Conservation (phyloP, 2,113 vertebrate genomes). For the Thymallus thymallus region DNA sequence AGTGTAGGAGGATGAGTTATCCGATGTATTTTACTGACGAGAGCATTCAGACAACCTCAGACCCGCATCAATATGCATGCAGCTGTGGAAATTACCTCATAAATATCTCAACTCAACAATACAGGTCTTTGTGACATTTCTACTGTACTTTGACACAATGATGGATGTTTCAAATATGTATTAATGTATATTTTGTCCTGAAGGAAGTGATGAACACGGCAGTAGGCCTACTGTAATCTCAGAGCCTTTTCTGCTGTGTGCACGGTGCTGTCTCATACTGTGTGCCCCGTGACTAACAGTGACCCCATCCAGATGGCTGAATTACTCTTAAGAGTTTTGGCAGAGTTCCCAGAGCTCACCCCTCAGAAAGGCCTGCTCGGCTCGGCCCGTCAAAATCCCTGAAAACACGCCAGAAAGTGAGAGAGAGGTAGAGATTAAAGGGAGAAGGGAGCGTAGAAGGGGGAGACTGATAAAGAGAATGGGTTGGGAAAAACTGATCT, state of each 20-base stretch:
- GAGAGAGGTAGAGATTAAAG: conserved; percentile 8
- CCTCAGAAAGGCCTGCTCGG: conserved; percentile 41
- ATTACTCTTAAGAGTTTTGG: conserved; percentile 27
- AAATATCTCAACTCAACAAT: too few relatives aligned
- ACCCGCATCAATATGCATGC: not conserved
- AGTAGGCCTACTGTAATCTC: conserved; percentile 16
- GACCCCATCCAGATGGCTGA: conserved; percentile 56
- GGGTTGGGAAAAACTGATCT: conserved; percentile 46
- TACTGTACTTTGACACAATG: not conserved
- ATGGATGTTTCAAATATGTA: not conserved
- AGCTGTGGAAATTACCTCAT: too few relatives aligned
- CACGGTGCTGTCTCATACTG: conserved; percentile 19
- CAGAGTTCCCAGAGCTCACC: conserved; percentile 22
- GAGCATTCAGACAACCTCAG: not conserved
- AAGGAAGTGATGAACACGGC: conserved; percentile 15
- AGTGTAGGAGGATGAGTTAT: too few relatives aligned
- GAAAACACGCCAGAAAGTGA: conserved; percentile 27
- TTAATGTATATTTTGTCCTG: conserved; percentile 32
- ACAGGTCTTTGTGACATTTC: not conserved
- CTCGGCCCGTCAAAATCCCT: conserved; percentile 36
- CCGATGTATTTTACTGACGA: not conserved
- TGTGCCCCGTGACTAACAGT: conserved; percentile 44
- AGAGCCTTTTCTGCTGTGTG: conserved; percentile 15
- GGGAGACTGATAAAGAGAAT: conserved; percentile 31
- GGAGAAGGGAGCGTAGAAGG: not conserved